Evolutionary conservation across 30 jellyfish, hydroid and myxozoan species (phyloP).

Genomic region (Clytia hemisphaerica): DNA sequence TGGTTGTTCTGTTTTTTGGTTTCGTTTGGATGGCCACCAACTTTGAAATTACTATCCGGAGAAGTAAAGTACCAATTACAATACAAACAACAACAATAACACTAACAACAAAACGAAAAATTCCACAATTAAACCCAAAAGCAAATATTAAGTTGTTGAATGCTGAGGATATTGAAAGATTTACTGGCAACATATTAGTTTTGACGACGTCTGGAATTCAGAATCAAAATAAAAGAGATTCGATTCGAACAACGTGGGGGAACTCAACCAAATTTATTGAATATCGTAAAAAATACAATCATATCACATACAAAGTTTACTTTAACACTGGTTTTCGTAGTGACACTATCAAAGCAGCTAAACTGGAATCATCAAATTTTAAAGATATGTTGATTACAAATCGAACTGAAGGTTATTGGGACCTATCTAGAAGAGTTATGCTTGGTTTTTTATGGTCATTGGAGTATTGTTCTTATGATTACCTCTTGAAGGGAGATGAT

Average conservation of each 20-base stretch:
- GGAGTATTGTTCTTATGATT: not conserved
- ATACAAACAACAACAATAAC: too few species aligned
- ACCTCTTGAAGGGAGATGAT: not conserved
- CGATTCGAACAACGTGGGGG: not conserved
- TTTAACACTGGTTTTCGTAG: not conserved
- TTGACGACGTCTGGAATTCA: not conserved
- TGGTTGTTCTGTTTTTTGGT: too few species aligned
- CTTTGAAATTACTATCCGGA: too few species aligned
- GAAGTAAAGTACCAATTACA: too few species aligned
- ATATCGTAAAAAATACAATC: not conserved
- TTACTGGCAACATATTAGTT: too few species aligned
- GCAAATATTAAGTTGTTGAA: too few species aligned
- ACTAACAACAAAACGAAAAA: too few species aligned
- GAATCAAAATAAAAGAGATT: not conserved
- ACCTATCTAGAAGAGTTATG: not conserved
- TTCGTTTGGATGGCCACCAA: too few species aligned
- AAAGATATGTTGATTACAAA: not conserved
- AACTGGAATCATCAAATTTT: too few species aligned
- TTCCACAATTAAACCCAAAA: too few species aligned
- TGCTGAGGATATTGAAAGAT: too few species aligned
- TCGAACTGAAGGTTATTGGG: not conserved
- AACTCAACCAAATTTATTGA: not conserved
- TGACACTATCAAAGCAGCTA: not conserved
- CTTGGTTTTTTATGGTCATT: not conserved
- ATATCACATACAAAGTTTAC: not conserved